Evolutionary conservation across 2,113 vertebrate species (phyloP).

Genomic region (Pseudorasbora parva): DNA sequence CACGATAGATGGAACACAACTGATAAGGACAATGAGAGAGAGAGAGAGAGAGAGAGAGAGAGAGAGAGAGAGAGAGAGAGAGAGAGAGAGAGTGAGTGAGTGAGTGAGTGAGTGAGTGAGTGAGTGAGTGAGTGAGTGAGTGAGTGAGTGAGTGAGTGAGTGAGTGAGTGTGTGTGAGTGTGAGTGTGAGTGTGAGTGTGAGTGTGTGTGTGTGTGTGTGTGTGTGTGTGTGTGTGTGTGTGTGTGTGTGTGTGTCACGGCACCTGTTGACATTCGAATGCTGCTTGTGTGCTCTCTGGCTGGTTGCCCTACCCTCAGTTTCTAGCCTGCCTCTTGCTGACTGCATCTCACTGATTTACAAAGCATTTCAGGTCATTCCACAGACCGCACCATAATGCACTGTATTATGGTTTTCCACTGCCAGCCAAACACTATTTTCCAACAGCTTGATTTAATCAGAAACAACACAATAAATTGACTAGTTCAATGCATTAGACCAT

Average conservation of each 20-base stretch:
- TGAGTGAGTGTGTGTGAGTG: no score
- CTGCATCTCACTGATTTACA: not conserved
- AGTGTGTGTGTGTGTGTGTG: no score
- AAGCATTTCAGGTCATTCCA: conserved; percentile 29
- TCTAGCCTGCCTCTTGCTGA: not conserved
- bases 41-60: not conserved
- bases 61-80: no score
- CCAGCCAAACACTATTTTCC: not conserved
- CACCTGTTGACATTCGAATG: conserved; percentile 27
- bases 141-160: no score
- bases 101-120: no score
- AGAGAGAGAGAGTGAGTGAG: no score
- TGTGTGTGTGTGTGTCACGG: no score
- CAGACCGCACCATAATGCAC: not conserved
- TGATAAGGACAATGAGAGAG: conserved; percentile 7
- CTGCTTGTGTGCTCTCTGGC: not conserved
- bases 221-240: no score
- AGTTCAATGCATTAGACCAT: not conserved
- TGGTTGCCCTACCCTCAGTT: conserved; percentile 1
- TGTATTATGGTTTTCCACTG: not conserved
- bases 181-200: no score
- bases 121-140: no score
- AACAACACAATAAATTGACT: not conserved
- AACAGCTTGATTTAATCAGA: conserved; percentile 29
- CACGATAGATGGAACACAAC: not conserved